These are phyloP conservation scores for Liasis olivaceus DNA, from an alignment of 2,797 vertebrate species.

Conservation along the genomic window DNA sequence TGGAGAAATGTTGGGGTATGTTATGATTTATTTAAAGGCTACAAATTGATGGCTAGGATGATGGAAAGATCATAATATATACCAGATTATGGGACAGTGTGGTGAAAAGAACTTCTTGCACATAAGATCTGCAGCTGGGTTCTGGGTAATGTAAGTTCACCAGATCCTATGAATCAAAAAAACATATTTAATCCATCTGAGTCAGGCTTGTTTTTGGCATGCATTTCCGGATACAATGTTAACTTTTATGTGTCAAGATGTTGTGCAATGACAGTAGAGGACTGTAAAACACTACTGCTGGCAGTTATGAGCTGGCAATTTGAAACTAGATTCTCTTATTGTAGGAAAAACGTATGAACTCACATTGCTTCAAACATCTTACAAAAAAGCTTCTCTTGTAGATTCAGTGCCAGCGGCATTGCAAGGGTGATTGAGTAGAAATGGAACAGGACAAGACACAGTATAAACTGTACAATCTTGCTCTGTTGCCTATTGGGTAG, in stretches of 20 bases:
- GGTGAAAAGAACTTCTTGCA: slow-evolving; percentile 31
- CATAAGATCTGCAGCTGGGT: slow-evolving; percentile 28
- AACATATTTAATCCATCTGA: slow-evolving; percentile 69
- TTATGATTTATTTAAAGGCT: slow-evolving; percentile 44
- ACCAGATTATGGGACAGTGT: slow-evolving; percentile 57
- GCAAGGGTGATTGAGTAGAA: not conserved
- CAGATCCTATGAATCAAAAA: slow-evolving; percentile 51
- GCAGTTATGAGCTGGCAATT: accelerated
- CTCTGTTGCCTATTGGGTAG: not conserved
- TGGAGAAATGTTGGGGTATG: slow-evolving; percentile 39
- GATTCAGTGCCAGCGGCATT: not conserved
- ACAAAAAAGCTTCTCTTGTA: not conserved
- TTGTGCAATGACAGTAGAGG: slow-evolving; percentile 35
- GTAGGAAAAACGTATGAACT: not conserved
- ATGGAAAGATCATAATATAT: slow-evolving; percentile 1
- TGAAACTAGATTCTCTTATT: slow-evolving; percentile 13
- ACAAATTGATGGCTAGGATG: slow-evolving; percentile 44
- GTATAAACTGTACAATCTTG: not conserved
- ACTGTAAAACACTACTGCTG: slow-evolving; percentile 3
- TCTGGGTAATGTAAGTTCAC: slow-evolving; percentile 64
- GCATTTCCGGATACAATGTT: slow-evolving; percentile 6
- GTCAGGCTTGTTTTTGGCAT: not conserved
- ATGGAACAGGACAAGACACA: slow-evolving; percentile 10
- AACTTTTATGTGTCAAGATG: slow-evolving; percentile 28
- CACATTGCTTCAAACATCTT: not conserved